These are phyloP conservation scores for Cydia fagiglandana DNA, from an alignment of 1,140 invertebrate species.

Conservation along the genomic window DNA sequence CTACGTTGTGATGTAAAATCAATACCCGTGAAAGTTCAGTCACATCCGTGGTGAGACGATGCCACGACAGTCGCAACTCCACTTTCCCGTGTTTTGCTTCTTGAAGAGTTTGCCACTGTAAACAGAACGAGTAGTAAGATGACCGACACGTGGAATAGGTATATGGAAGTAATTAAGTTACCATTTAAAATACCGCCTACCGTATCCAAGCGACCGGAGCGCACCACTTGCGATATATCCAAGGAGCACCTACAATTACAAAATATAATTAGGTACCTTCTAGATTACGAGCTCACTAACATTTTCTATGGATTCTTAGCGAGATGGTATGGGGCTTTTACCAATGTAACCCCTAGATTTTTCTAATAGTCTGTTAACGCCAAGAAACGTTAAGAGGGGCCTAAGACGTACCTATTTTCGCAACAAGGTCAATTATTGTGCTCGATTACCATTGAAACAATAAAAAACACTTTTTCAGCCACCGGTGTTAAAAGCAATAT, in stretches of 20 bases:
- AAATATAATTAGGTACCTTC: constrained; percentile 28
- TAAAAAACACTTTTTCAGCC: not conserved
- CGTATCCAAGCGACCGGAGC: constrained; percentile 67
- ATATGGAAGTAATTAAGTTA: not conserved
- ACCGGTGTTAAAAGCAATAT: not conserved
- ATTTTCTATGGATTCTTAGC: too few relatives aligned
- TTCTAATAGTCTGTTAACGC: too few relatives aligned
- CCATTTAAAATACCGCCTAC: constrained; percentile 44
- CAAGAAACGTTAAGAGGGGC: too few relatives aligned
- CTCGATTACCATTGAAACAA: too few relatives aligned
- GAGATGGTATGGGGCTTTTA: not conserved
- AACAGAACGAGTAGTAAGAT: constrained; percentile 34
- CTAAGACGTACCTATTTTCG: not conserved
- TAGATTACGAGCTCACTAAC: not conserved
- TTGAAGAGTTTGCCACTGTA: constrained; percentile 95
- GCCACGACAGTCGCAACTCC: constrained; percentile 92
- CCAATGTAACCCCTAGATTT: too few relatives aligned
- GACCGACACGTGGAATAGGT: not conserved
- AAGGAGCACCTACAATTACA: constrained; percentile 63
- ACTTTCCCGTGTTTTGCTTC: constrained; percentile 96
- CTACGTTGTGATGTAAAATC: not conserved
- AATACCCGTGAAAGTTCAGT: constrained; percentile 87
- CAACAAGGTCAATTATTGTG: too few relatives aligned
- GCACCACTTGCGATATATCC: constrained; percentile 72
- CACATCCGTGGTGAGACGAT: constrained; percentile 86